Conservation (phyloP, 2,113 vertebrate species). For the Merops nubicus region DNA sequence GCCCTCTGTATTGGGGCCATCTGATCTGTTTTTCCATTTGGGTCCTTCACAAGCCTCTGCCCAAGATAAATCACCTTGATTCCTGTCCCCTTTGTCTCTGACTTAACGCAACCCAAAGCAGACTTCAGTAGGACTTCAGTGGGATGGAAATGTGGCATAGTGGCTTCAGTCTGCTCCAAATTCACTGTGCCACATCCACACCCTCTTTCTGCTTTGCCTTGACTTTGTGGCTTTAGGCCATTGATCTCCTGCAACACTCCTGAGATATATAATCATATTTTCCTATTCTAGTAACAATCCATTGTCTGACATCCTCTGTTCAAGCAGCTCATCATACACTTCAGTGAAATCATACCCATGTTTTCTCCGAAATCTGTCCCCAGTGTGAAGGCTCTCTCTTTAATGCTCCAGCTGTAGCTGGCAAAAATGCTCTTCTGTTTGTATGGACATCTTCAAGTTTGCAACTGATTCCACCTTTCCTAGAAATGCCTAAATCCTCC, state of each 20-base stretch:
- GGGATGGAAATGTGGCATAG: rapidly evolving
- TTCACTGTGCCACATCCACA: rapidly evolving
- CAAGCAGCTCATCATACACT: neutral
- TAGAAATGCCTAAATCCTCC: neutral
- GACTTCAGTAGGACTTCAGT: neutral
- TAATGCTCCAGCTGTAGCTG: neutral
- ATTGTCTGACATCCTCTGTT: neutral
- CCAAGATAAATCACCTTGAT: neutral
- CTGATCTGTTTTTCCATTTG: neutral
- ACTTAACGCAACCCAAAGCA: neutral
- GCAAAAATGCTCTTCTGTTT: neutral
- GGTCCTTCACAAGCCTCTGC: neutral
- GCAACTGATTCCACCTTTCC: neutral
- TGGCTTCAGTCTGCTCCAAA: neutral
- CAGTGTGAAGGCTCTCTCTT: neutral
- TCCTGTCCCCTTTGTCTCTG: neutral
- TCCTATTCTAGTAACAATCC: neutral
- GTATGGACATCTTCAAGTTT: neutral
- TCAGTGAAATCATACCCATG: neutral
- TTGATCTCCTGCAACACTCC: neutral
- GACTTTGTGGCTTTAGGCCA: neutral
- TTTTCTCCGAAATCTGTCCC: neutral
- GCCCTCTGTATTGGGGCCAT: neutral
- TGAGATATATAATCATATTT: neutral
- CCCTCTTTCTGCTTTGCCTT: neutral